Base-by-base conservation (phyloP, 2,113 vertebrate genomes). In the Malurus melanocephalus region DNA sequence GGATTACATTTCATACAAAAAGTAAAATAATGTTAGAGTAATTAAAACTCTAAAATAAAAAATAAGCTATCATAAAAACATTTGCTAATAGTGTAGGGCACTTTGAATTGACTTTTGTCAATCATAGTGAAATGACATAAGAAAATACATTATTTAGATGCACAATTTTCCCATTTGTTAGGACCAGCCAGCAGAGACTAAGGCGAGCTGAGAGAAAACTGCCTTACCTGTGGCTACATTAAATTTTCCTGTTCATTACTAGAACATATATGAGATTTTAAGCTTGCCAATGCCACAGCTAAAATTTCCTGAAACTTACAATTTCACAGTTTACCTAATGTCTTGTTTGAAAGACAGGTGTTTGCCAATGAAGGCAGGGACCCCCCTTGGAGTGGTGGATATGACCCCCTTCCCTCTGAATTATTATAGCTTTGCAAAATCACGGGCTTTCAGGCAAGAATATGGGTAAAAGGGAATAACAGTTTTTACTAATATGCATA, bases 161-260 rank as follows among this genome's bases (percentile, higher is more conserved):
- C 19, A 33, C 14, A 9, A 1, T 67, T 90, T 78, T 48, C 32
- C 3, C 16, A 13, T 20, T 3, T 2, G 6, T 32, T 81, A 28
- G 10, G 2, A 14, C 33, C 26, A 33, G 13, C 2, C 7, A 43
- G 18, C 15, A 43, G 27, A 16, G 2, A 2, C 13, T n/a, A 14
- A 72, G 28, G 40, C 64, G 76, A 40, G 32, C 35, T 30, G 32
- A 24, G 16, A 43, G 30, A 48, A 76, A 88, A 43, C 5, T 32
- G 3, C 33, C 21, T 53, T 83, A 10, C 10, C 45, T 84, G 28
- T 20, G 32, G 20, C 16, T 48, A 8, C 5, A 13, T 35, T 13
- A 30, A 35, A 55, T 66, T 62, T 49, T 80, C 33, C 16, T 3
- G 4, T 30, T 13, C 4, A 4, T 19, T 62, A 8, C 14, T 38